Conservation (phyloP, 37 sponge, comb jelly and placozoan species). For the Diacarnus erythraeanus region DNA sequence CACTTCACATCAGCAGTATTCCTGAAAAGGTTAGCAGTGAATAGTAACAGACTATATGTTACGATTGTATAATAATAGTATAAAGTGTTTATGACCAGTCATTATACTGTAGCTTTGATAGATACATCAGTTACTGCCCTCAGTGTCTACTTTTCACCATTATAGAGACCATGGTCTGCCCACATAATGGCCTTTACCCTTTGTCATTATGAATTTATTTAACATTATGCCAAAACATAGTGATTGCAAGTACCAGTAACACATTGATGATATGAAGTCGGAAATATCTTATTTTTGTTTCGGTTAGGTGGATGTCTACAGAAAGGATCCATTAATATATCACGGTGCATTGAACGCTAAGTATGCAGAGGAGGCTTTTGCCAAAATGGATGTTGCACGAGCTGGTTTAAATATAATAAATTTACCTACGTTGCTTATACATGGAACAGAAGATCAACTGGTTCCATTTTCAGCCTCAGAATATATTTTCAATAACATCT, state of each 20-base stretch:
- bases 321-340: not conserved
- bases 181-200: too few species aligned
- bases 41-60: not conserved
- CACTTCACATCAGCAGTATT: not conserved
- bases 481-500: not conserved
- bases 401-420: not conserved
- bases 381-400: not conserved
- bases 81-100: not conserved
- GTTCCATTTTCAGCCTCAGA: not conserved
- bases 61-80: not conserved
- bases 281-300: too few species aligned
- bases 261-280: too few species aligned
- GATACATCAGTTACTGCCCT: too few species aligned
- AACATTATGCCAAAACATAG: too few species aligned
- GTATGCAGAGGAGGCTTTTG: not conserved
- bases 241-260: too few species aligned
- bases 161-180: too few species aligned
- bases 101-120: not conserved
- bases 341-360: not conserved
- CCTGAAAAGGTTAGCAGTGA: not conserved
- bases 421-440: not conserved
- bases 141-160: too few species aligned
- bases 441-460: not conserved
- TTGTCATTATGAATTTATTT: too few species aligned
- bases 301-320: not conserved